phyloP scores from a whole-genome alignment of 1,140 invertebrate genomes.

The Diuraphis noxia region DNA sequence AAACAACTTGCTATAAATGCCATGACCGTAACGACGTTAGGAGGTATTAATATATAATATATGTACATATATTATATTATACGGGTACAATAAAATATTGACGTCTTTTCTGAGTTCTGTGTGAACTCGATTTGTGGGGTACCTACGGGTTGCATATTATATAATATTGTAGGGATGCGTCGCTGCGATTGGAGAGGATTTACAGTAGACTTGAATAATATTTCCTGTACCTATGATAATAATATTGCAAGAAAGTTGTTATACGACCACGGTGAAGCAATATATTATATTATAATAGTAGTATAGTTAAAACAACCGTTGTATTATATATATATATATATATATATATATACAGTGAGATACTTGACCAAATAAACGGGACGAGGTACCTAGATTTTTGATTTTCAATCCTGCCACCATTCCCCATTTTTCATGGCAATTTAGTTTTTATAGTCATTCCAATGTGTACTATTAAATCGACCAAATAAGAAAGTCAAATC shows the following conservation, averaged over 20 bases:
- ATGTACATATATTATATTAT: not conserved
- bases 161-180: not conserved
- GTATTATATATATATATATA: no score
- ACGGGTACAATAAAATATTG: conserved; percentile 3
- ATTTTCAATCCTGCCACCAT: not conserved
- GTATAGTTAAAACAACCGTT: not conserved
- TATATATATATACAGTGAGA: not conserved
- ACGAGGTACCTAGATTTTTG: not conserved
- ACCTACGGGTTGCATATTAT: not conserved
- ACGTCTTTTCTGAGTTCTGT: not conserved
- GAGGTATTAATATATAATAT: conserved; percentile 10
- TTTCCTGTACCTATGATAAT: not conserved
- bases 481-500: not conserved
- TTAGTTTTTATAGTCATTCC: not conserved
- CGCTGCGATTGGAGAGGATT: not conserved
- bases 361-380: not conserved
- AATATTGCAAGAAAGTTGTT: not conserved
- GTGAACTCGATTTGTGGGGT: not conserved
- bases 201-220: not conserved
- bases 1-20: not conserved
- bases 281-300: not conserved
- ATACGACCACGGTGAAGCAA: not conserved
- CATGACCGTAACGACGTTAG: not conserved
- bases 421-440: not conserved
- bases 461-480: not conserved